Base-by-base conservation (phyloP, 1,140 invertebrate species). In the Heliconius hewitsoni region DNA sequence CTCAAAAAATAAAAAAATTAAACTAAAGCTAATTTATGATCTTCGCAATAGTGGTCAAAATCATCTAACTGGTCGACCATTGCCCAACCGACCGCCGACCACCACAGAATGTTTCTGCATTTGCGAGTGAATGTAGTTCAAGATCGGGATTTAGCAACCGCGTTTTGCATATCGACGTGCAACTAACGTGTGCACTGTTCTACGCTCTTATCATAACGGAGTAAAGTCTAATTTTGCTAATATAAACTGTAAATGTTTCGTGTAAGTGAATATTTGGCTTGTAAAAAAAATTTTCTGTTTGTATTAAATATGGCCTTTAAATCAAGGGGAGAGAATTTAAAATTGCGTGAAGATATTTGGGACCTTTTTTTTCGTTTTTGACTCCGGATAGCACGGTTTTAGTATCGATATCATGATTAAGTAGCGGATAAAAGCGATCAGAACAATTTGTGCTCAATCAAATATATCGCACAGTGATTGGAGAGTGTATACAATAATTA, bases 121-220 rank as follows among this genome's bases (percentile, higher is more conserved):
- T 86, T 83, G 84, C 84, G 78, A 85, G 86, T 84, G 84, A 86
- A 88, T 88, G 84, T 88, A 88, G 87, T 88, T 85, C 85, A 87
- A 87, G 87, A 87, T 77, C 83, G 85, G 78, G 85, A 81, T 84
- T 76, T 82, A 79, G 81, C 78, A 84, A 82, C 78, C 78, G 77
- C 72, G 76, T 80, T 82, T 80, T 80, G 83, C 83, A 84, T 84
- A 84, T 84, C 37, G 78, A 79, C 23, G 1, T 42, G 74, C 76
- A 76, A 76, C 74, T 55, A 23, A 79, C 16, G 73, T 18, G 4
- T 71, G 27, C 66, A 46, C 11, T 18, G n/a, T 9, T 6, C 34
- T 1, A 72, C 70, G 23, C 18, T 16, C 55, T 76, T 81, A 81
- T 78, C 37, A 6, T 50, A 76, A 57, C 4, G 42, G 2, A 9